A percentile compares a stretch with the other conserved stretches of the same genome.
These are phyloP conservation scores for Natator depressus DNA, from an alignment of 2,113 vertebrate species.

Conservation along the genomic window DNA sequence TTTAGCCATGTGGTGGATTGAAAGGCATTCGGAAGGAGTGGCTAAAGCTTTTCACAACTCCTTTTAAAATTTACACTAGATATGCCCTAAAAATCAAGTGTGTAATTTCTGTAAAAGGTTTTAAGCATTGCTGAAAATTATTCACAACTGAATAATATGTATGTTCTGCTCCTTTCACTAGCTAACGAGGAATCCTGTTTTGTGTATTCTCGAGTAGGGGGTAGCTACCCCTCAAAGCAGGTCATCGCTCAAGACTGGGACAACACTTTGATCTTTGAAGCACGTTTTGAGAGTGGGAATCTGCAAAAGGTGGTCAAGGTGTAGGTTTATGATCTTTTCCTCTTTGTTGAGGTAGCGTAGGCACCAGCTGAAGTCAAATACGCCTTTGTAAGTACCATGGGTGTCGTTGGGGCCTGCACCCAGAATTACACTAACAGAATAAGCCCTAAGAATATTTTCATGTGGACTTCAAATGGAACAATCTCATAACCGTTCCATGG, in stretches of 20 bases:
- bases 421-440: background rate
- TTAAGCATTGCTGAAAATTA: background rate
- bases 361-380: background rate
- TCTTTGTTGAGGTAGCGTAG: conserved; percentile 31
- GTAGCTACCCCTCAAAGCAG: conserved; percentile 61
- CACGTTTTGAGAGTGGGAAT: conserved; percentile 84
- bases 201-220: conserved; percentile 75
- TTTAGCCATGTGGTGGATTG: background rate
- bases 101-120: background rate
- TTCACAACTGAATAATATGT: background rate
- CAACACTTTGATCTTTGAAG: conserved; percentile 81
- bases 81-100: background rate
- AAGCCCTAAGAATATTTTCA: background rate
- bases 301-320: conserved; percentile 82
- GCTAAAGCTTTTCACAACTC: background rate
- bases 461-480: background rate
- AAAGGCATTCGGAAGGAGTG: background rate
- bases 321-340: conserved; percentile 72
- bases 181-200: conserved; percentile 75
- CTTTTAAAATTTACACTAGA: background rate
- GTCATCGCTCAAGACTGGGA: conserved; percentile 50
- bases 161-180: conserved; percentile 50
- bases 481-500: background rate
- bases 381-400: background rate
- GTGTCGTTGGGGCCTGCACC: background rate